Base-by-base conservation (phyloP, 2,113 vertebrate genomes). In the Cairina moschata region DNA sequence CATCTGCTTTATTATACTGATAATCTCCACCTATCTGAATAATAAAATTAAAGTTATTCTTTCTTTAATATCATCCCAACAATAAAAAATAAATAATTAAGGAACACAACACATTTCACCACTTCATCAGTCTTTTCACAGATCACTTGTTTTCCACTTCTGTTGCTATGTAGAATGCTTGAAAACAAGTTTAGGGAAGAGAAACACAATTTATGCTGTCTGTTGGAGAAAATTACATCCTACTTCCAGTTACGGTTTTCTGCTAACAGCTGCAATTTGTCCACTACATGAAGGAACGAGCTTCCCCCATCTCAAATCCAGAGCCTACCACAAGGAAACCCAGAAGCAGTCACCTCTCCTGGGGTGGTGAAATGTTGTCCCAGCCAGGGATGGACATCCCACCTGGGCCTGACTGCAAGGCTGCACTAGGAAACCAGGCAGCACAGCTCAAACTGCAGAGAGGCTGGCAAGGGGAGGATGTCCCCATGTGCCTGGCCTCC, bases 361-460 rank as follows among this genome's bases (percentile, higher is more conserved):
- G 52, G 18, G 31, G 17, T 11, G 21, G 26, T 22, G 26, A 72
- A 44, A 32, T 22, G 15, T 4, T 66, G 13, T 18, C 18, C 7
- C 28, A 36, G 32, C 0, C 6, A 25, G 15, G 12, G 29, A 34
- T 16, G 31, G 69, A 8, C 20, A 63, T 8, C 23, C 69, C 46
- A 34, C 10, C 21, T 52, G 9, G 13, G 11, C 23, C 20, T 69
- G 46, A 28, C n/a, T 23, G 7, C 34, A 48, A 63, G 22, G 28
- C 52, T 52, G 8, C 1, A 1, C 14, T 1, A 4, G 36, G 32
- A 44, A 80, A n/a, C 6, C 3, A 2, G 23, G 31, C 32, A 68
- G 22, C 0, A 1, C 1, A 2, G 9, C 38, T 55, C 62, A 60
- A 66, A 16, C 31, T 28, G 20, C 11, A 26, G 21, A 22, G 36